Evolutionary conservation across 2,888 invertebrate species (phyloP).

Genomic region (Erebia aethiops): DNA sequence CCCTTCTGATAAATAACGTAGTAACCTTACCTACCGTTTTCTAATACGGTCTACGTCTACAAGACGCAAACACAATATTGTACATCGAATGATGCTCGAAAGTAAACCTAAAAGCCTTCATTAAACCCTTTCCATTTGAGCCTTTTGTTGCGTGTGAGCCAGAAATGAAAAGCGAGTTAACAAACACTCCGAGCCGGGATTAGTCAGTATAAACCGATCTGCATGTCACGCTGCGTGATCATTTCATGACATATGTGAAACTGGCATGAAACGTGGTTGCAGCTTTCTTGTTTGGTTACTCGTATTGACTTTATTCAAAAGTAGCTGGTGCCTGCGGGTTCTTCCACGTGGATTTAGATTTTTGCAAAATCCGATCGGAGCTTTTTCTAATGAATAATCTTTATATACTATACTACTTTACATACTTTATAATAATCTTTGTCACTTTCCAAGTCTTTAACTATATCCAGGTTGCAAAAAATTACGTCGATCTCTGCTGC

Average conservation of each 20-base stretch:
- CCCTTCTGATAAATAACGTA: no score
- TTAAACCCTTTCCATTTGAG: conserved; percentile 25
- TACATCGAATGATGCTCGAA: conserved; percentile 16
- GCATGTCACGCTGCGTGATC: conserved; percentile 9
- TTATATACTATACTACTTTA: no score
- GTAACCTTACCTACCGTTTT: no score
- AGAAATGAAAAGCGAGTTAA: conserved; percentile 26
- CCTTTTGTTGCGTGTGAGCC: conserved; percentile 14
- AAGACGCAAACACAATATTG: conserved; percentile 20
- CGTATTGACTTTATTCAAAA: background rate
- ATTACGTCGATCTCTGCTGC: no score
- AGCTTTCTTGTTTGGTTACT: background rate
- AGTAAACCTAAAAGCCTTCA: conserved; percentile 19
- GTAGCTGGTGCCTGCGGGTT: background rate
- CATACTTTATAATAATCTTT: no score
- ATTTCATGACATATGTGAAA: conserved; percentile 7
- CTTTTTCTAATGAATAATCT: no score
- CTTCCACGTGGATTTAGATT: background rate
- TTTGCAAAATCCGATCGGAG: no score
- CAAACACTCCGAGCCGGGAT: conserved; percentile 18
- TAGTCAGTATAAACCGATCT: conserved; percentile 15
- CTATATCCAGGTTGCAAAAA: no score
- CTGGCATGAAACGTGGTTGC: conserved; percentile 1
- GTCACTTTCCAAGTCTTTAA: no score
- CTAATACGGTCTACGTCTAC: background rate